phyloP scores from a whole-genome alignment of 2,888 invertebrate species.

The Synanthedon andrenaeformis region DNA sequence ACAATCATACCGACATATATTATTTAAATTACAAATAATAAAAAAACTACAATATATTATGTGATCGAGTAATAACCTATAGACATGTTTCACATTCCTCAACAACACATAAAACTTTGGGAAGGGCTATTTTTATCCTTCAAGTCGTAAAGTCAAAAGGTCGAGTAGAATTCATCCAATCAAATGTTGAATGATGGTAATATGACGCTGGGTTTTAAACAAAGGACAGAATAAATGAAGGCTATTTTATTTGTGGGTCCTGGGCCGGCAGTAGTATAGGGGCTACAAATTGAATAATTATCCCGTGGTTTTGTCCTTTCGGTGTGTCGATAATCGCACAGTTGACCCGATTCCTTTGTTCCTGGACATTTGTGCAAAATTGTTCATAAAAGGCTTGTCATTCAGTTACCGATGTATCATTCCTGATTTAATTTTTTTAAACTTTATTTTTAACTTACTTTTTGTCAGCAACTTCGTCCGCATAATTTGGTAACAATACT shows the following conservation, averaged over 20 bases:
- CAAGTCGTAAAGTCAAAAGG: not conserved
- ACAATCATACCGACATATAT: no score
- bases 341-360: slow-evolving; percentile 39
- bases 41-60: no score
- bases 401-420: no score
- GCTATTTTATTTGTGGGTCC: slow-evolving; percentile 30
- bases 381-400: slow-evolving; percentile 10
- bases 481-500: no score
- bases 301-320: slow-evolving; percentile 35
- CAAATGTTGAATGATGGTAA: slow-evolving; percentile 28
- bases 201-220: slow-evolving; percentile 23
- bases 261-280: slow-evolving; percentile 17
- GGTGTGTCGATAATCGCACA: slow-evolving; percentile 37
- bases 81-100: no score
- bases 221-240: slow-evolving; percentile 34
- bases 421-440: no score
- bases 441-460: no score
- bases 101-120: no score
- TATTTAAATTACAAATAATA: no score
- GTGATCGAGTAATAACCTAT: no score
- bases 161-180: slow-evolving; percentile 14
- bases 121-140: not conserved
- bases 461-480: no score
- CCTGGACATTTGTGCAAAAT: slow-evolving; percentile 14
- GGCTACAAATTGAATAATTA: slow-evolving; percentile 62